Evolutionary conservation across 1,140 invertebrate species (phyloP), one percentile per base, ranked within the genome.

Genomic region (Drosophila arizonae): DNA sequence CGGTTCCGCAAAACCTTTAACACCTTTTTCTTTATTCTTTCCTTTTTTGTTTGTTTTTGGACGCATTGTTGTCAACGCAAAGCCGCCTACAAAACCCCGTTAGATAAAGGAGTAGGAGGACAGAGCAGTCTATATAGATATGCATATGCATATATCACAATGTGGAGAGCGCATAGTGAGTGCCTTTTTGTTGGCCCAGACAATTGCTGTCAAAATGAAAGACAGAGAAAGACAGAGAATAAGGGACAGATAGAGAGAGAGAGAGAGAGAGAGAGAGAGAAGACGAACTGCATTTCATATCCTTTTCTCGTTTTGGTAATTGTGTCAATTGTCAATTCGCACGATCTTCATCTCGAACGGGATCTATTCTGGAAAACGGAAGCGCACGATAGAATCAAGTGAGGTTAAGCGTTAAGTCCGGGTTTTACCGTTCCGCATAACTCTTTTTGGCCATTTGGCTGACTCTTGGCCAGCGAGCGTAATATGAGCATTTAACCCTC

Each of bases 241-340:
- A 28, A 5, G n/a, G n/a, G n/a, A n/a, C n/a, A n/a, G n/a, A 17
- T 17, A 17, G 0, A 17, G 17, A 17, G 58, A 73, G 26, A 15
- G 6, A 9, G 26, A 28, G 81, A 55, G 62, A 67, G 6, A n/a
- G 11, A 8, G 24, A n/a, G 48, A 50, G 48, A 2, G 21, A 24
- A 9, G 26, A 52, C 21, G 21, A 61, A 57, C 58, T 65, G 68
- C 41, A 61, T 67, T 74, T 70, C 17, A 46, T 30, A 30, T 56
- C 13, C 17, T 50, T 15, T 41, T 50, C 45, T 17, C 52, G 64
- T 41, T 33, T 50, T 61, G 67, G 68, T 84, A 82, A 82, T 87
- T 87, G 81, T 86, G 78, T 78, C 81, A 86, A 86, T 86, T 86
- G 81, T 87, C 81, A 76, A 65, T 84, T 84, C 81, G 74, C 81